Percentiles rank a stretch among this genome's conserved stretches.
These are phyloP conservation scores for Nilaparvata lugens DNA, from an alignment of 1,140 invertebrate genomes.

Conservation along the genomic window DNA sequence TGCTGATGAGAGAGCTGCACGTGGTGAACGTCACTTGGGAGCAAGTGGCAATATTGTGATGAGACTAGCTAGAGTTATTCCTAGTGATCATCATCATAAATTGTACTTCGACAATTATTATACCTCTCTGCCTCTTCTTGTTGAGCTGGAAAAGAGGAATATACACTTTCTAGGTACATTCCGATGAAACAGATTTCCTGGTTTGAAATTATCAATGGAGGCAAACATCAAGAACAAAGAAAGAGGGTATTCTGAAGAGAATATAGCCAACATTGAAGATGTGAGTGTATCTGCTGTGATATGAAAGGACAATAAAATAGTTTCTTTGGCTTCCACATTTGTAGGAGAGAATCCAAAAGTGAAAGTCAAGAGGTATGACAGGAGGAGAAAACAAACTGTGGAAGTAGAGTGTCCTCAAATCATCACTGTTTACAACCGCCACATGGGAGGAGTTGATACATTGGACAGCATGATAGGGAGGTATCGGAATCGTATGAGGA, in stretches of 20 bases:
- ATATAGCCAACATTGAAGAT: slow-evolving; percentile 12
- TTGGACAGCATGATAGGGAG: slow-evolving; percentile 35
- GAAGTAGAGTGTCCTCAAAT: slow-evolving; percentile 36
- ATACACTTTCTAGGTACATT: slow-evolving; percentile 21
- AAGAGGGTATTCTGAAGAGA: slow-evolving; percentile 17
- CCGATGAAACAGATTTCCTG: slow-evolving; percentile 20
- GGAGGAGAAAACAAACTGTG: slow-evolving; percentile 30
- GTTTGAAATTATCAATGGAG: slow-evolving; percentile 21
- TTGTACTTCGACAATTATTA: slow-evolving; percentile 30
- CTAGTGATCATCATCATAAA: slow-evolving; percentile 12
- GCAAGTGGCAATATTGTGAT: slow-evolving; percentile 21
- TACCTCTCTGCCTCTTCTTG: slow-evolving; percentile 18
- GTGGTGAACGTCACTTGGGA: slow-evolving; percentile 20
- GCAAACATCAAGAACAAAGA: slow-evolving; percentile 20
- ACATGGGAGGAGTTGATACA: slow-evolving; percentile 41
- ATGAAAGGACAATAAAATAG: slow-evolving; percentile 34
- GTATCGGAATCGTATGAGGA: slow-evolving; percentile 36
- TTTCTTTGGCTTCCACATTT: slow-evolving; percentile 34
- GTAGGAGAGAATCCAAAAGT: slow-evolving; percentile 31
- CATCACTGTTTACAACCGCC: slow-evolving; percentile 37
- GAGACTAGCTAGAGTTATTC: slow-evolving; percentile 18
- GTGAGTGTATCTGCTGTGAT: slow-evolving; percentile 20
- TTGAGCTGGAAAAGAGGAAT: slow-evolving; percentile 17
- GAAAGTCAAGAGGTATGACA: slow-evolving; percentile 32
- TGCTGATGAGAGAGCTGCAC: slow-evolving; percentile 3